Percentiles rank a stretch among this genome's conserved stretches.
These are phyloP conservation scores for Camponotus fellah DNA, from an alignment of 2,888 invertebrate species.

Conservation along the genomic window DNA sequence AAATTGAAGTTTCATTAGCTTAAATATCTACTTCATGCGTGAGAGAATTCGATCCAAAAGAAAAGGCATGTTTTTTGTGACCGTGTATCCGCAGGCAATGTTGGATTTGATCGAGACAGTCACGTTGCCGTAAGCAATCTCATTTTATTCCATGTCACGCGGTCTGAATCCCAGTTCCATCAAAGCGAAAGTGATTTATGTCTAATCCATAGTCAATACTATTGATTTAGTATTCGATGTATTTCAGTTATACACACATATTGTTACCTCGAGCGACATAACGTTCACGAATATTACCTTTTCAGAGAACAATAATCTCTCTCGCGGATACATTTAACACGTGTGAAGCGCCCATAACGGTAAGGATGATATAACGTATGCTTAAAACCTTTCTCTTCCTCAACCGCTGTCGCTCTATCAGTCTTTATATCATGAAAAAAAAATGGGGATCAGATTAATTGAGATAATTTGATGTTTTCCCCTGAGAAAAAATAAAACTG, in stretches of 20 bases:
- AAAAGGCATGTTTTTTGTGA: slow-evolving; percentile 59
- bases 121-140: slow-evolving; percentile 22
- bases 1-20: slow-evolving; percentile 5
- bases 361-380: slow-evolving; percentile 12
- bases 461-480: neutral
- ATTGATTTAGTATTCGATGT: slow-evolving; percentile 15
- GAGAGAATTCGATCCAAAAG: slow-evolving; percentile 15
- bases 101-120: slow-evolving; percentile 40
- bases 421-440: neutral
- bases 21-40: slow-evolving; percentile 7
- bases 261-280: slow-evolving; percentile 35
- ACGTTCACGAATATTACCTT: slow-evolving; percentile 45
- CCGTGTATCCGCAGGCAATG: slow-evolving; percentile 60
- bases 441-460: slow-evolving; percentile 23
- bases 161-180: neutral
- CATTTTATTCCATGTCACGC: slow-evolving; percentile 47
- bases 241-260: slow-evolving; percentile 14
- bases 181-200: slow-evolving; percentile 56
- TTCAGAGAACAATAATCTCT: slow-evolving; percentile 52
- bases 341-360: slow-evolving; percentile 44
- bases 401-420: neutral
- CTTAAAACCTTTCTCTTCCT: slow-evolving; percentile 26
- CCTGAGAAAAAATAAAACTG: slow-evolving; percentile 2
- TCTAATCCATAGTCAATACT: slow-evolving; percentile 35
- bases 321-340: slow-evolving; percentile 1